These are phyloP conservation scores for Rallus limicola DNA, from an alignment of 2,113 vertebrate species.

Conservation along the genomic window DNA sequence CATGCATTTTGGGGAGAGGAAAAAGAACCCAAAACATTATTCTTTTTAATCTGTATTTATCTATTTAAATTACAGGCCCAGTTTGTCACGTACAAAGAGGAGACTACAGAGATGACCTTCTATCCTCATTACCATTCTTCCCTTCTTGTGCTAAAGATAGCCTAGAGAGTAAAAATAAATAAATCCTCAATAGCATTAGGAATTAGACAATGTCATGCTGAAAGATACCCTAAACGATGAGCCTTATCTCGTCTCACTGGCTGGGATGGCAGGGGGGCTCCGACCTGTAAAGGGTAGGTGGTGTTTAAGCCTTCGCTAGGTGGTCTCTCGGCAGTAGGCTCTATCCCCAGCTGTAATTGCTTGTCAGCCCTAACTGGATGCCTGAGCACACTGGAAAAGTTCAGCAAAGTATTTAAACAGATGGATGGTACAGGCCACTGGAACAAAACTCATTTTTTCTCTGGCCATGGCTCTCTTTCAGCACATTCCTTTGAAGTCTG, in stretches of 20 bases:
- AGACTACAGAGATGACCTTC: neutral
- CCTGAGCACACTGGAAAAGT: constrained; percentile 7
- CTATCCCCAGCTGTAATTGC: constrained; percentile 4
- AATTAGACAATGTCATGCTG: constrained; percentile 43
- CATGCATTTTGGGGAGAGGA: fast-evolving
- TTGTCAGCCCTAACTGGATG: constrained; percentile 30
- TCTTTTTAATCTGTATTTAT: neutral
- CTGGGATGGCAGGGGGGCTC: neutral
- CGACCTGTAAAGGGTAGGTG: neutral
- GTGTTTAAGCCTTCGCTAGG: constrained; percentile 3
- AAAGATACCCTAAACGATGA: constrained; percentile 4
- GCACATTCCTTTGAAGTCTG: constrained; percentile 74
- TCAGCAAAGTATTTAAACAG: constrained; percentile 73
- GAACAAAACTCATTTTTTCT: constrained; percentile 81
- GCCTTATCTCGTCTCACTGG: neutral
- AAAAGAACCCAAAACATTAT: neutral
- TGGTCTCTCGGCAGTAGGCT: constrained; percentile 21
- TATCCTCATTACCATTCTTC: constrained; percentile 17
- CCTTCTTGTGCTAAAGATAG: constrained; percentile 50
- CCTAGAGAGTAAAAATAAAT: constrained; percentile 50
- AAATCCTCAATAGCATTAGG: constrained; percentile 57
- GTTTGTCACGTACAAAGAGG: neutral
- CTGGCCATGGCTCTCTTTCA: constrained; percentile 72
- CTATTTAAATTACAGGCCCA: neutral
- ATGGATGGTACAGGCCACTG: constrained; percentile 83